phyloP scores from a whole-genome alignment of 2,888 invertebrate genomes.

The Aleiodes alternator region DNA sequence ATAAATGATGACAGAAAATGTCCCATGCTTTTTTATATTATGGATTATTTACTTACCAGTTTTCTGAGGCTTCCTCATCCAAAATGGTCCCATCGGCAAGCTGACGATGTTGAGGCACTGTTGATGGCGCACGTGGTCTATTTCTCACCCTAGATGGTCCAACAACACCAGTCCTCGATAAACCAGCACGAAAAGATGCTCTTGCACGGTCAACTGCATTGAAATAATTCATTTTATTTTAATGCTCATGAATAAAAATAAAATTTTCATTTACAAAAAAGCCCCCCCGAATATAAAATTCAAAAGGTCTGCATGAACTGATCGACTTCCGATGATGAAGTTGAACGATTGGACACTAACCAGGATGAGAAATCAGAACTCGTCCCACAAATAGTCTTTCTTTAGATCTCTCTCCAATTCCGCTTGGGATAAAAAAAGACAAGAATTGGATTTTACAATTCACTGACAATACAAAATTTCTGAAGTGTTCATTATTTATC shows the following conservation, averaged over 20 bases:
- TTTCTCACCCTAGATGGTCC: conserved; percentile 71
- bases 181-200: conserved; percentile 78
- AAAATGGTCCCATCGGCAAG: conserved; percentile 81
- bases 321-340: neutral
- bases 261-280: neutral
- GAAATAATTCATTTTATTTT: neutral
- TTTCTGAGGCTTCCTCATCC: conserved; percentile 78
- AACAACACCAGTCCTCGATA: conserved; percentile 71
- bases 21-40: too few relatives aligned
- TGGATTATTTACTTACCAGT: conserved; percentile 66
- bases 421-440: conserved; percentile 32
- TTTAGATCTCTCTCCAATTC: conserved; percentile 15
- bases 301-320: neutral
- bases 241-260: conserved; percentile 4
- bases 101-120: conserved; percentile 81
- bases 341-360: conserved; percentile 12
- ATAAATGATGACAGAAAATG: too few relatives aligned
- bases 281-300: too few relatives aligned
- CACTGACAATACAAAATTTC: neutral
- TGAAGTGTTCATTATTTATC: too few relatives aligned
- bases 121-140: conserved; percentile 77
- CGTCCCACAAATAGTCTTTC: conserved; percentile 11
- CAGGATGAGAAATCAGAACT: conserved; percentile 16
- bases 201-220: conserved; percentile 79
- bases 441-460: conserved; percentile 3